A percentile compares a stretch with the other conserved stretches of the same genome.
Evolutionary conservation across 2,888 invertebrate genomes (phyloP).

Genomic region (Lasioglossum vierecki): DNA sequence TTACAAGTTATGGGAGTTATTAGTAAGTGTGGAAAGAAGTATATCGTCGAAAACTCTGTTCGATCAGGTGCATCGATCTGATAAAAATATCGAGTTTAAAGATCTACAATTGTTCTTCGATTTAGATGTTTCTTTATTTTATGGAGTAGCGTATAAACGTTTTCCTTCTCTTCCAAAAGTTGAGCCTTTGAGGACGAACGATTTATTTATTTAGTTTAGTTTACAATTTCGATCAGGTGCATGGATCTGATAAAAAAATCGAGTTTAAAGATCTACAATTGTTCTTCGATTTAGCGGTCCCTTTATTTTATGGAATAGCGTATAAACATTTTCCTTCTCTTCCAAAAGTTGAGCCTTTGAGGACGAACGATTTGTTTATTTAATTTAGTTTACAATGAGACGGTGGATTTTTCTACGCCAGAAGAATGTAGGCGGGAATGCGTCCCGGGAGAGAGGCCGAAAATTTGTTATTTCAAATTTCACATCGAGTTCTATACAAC

Average conservation of each 20-base stretch:
- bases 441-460: background rate
- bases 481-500: slow-evolving; percentile 47
- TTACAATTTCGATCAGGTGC: no score
- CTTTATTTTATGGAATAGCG: no score
- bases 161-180: background rate
- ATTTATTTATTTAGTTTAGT: background rate
- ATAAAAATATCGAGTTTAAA: no score
- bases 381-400: background rate
- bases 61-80: no score
- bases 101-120: no score
- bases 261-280: no score
- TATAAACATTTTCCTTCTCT: background rate
- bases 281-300: no score
- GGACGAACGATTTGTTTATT: background rate
- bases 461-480: slow-evolving; percentile 51
- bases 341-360: no score
- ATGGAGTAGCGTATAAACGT: background rate
- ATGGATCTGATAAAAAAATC: no score
- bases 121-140: no score
- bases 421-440: slow-evolving; percentile 57
- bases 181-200: background rate
- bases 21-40: background rate
- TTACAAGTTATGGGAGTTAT: background rate
- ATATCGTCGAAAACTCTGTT: no score
- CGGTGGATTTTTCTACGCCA: slow-evolving; percentile 22